Evolutionary conservation across 2,888 invertebrate genomes (phyloP), one percentile per base, ranked within the genome.

Genomic region (Liodrosophila aerea): DNA sequence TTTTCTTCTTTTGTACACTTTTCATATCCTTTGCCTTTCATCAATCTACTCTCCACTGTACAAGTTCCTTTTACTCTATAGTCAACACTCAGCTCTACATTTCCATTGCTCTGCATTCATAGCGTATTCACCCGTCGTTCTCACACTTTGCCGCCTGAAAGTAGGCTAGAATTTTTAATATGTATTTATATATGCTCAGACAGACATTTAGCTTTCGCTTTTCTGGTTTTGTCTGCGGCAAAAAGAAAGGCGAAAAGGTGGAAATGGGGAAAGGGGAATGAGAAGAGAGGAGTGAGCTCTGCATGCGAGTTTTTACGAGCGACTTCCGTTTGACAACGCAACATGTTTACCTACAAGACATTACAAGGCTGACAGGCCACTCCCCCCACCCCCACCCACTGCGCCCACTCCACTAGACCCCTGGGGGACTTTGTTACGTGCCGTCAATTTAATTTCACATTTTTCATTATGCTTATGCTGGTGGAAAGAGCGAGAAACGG

Each of bases 261-360:
- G 13, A 7, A 11, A 8, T 2, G 30, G 15, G 41, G n/a, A 9
- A 8, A 1, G 39, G 0, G 7, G 29, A 15, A n/a, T 13, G 9
- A 15, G n/a, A 1, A n/a, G 4, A 7, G 27, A 16, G 11, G 22
- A 3, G 27, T 40, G 31, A 12, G 29, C 18, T 27, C n/a, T 61
- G 56, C 59, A 46, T 64, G 64, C 51, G 74, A 59, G 68, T 74
- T 84, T 84, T 82, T 82, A 84, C 86, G 80, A 84, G 78, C 76
- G 76, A 72, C 81, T 81, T 81, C 81, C 81, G 78, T 51, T 63
- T 72, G 83, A 76, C 76, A 78, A 61, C 69, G 63, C 75, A 76
- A 67, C 83, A 82, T 85, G 80, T 85, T 85, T 80, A 80, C 85
- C 85, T 80, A 85, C 85, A 80, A 75, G 80, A 82, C 85, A 82